Evolutionary conservation across 2,113 vertebrate species (phyloP).

Genomic region (Apteryx mantelli): DNA sequence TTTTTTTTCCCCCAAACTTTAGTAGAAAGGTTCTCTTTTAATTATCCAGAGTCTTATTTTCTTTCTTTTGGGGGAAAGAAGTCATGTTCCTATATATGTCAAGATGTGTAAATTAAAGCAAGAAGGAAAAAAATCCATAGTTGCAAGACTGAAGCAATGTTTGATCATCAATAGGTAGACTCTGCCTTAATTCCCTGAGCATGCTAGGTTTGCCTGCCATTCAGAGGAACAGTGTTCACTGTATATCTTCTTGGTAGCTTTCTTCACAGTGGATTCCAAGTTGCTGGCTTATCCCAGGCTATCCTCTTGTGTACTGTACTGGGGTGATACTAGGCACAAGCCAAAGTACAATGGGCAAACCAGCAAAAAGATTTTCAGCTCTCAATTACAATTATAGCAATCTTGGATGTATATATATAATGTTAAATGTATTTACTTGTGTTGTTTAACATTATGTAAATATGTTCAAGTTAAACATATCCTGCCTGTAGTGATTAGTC

Average conservation of each 20-base stretch:
- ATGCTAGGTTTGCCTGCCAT: not conserved
- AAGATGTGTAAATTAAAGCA: not conserved
- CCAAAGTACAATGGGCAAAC: not conserved
- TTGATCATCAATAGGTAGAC: not conserved
- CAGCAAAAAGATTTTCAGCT: not conserved
- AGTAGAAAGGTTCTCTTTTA: not conserved
- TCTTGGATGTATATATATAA: not conserved
- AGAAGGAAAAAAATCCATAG: not conserved
- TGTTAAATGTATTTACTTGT: not conserved
- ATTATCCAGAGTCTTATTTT: not conserved
- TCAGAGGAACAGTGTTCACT: not conserved
- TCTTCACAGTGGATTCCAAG: not conserved
- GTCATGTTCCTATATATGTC: not conserved
- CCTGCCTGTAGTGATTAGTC: not conserved
- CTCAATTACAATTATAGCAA: not conserved
- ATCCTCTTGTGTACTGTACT: fast-evolving
- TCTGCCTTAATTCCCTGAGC: not conserved
- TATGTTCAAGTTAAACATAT: not conserved
- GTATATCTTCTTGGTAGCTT: not conserved
- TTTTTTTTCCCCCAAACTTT: not conserved
- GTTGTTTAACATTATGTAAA: not conserved
- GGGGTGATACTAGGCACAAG: not conserved
- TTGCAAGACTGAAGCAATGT: not conserved
- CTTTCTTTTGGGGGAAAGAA: not conserved
- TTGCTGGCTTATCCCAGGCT: not conserved